Evolutionary conservation across 2,113 vertebrate species (phyloP).

Genomic region (Albula glossodonta): DNA sequence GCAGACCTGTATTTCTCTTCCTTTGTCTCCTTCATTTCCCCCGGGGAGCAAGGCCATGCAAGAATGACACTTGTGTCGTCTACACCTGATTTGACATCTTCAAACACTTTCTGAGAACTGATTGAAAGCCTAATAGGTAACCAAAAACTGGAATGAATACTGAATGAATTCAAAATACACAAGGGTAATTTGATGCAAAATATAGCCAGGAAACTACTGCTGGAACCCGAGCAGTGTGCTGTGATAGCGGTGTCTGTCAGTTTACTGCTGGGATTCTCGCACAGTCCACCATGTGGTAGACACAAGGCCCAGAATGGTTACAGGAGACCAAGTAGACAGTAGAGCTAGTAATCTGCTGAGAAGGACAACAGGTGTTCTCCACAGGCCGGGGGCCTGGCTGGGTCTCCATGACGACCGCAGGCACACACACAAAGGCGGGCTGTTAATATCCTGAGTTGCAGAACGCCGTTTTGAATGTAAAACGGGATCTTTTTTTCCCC

Average conservation of each 20-base stretch:
- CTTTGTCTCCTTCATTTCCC: too few species aligned
- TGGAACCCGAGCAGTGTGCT: neutral
- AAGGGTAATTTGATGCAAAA: neutral
- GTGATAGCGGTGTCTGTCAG: neutral
- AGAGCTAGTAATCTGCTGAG: neutral
- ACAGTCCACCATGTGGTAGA: neutral
- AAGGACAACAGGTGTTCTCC: neutral
- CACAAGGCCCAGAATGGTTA: neutral
- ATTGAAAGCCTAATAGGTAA: neutral
- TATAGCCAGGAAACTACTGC: neutral
- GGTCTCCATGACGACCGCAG: neutral
- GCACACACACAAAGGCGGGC: neutral
- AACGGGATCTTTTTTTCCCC: neutral
- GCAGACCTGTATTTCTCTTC: too few species aligned
- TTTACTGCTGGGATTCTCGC: neutral
- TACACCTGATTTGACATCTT: neutral
- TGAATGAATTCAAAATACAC: neutral
- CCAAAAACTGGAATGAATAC: neutral
- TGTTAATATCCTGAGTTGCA: neutral
- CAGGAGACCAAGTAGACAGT: neutral
- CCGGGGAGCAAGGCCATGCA: too few species aligned
- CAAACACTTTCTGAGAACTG: neutral
- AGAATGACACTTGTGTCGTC: neutral
- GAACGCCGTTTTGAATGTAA: neutral
- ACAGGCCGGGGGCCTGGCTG: neutral